Conservation (phyloP, 2,113 vertebrate genomes). For the Bos indicus region DNA sequence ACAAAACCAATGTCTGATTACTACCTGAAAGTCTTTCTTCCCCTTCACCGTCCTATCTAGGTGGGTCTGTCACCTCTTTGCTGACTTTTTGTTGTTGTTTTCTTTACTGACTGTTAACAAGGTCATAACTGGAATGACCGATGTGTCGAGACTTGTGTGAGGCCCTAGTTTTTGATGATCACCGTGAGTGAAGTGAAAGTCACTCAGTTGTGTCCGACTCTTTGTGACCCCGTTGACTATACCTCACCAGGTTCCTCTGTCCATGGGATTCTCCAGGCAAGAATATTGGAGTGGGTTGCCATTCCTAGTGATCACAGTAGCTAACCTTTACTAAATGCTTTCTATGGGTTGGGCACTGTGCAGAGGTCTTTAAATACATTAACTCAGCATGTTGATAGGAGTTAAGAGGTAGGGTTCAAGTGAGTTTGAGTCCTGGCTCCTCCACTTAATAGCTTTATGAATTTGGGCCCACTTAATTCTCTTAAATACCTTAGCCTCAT, state of each 20-base stretch:
- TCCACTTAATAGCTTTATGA: background rate
- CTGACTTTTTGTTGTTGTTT: background rate
- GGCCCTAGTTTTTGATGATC: background rate
- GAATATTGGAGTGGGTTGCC: background rate
- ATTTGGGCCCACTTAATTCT: background rate
- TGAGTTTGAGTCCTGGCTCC: background rate
- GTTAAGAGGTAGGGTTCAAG: background rate
- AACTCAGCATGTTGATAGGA: background rate
- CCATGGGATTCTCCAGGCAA: background rate
- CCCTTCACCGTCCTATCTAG: background rate
- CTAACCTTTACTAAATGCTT: background rate
- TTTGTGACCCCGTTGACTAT: background rate
- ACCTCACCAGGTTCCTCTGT: background rate
- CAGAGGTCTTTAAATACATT: background rate
- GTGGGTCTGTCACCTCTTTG: background rate
- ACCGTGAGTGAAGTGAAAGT: background rate
- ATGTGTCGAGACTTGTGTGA: background rate
- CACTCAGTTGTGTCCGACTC: background rate
- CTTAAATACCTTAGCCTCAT: background rate
- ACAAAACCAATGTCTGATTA: background rate
- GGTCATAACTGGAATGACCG: background rate
- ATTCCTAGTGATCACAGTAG: background rate
- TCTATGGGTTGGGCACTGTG: background rate
- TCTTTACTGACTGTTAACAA: background rate
- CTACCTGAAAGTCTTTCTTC: background rate